Conservation (phyloP, 37 sponge, comb jelly and placozoan species). For the Theonella swinhoei region DNA sequence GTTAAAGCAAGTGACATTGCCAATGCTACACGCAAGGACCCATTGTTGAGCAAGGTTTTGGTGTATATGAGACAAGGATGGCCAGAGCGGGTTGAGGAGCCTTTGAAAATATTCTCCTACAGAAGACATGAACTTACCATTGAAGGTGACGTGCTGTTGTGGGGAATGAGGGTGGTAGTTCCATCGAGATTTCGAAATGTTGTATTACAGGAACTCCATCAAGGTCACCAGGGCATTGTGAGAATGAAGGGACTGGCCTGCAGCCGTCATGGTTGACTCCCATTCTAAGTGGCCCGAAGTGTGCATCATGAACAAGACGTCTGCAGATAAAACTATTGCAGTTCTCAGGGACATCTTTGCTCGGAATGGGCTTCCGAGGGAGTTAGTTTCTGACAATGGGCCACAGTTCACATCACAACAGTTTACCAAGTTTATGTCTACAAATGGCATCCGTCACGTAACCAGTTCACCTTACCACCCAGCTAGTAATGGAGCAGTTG, state of each 20-base stretch:
- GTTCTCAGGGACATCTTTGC: background rate
- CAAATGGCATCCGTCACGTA: background rate
- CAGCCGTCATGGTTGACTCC: background rate
- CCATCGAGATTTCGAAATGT: background rate
- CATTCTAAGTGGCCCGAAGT: background rate
- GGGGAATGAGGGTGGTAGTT: background rate
- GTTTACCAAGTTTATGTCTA: background rate
- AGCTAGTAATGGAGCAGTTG: background rate
- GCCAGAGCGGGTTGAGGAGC: background rate
- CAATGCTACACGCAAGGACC: constrained; percentile 16
- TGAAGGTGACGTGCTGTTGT: background rate
- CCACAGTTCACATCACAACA: background rate
- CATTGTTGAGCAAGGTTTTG: constrained; percentile 48
- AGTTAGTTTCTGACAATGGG: background rate
- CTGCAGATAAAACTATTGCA: background rate
- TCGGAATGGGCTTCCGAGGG: background rate
- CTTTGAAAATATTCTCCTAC: background rate
- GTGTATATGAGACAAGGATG: constrained; percentile 38
- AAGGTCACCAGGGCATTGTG: background rate
- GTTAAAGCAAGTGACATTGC: constrained; percentile 11
- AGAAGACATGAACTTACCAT: background rate
- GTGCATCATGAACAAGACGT: background rate
- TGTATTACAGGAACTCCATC: background rate
- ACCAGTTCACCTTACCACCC: background rate
- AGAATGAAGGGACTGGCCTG: background rate